A percentile compares a stretch with the other conserved stretches of the same genome.
Conservation (phyloP, 2,797 vertebrate genomes). For the Rhincodon typus region DNA sequence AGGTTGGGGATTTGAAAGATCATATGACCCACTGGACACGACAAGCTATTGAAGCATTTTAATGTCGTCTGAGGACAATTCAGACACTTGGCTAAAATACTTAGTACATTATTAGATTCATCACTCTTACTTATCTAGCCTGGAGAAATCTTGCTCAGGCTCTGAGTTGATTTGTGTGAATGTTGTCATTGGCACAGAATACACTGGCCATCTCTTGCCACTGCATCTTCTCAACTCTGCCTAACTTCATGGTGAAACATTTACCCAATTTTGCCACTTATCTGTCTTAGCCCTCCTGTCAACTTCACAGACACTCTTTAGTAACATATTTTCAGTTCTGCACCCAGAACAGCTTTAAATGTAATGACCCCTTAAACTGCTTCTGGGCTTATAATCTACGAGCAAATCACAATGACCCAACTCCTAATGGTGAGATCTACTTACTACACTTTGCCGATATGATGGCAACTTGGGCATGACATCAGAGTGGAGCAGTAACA, state of each 20-base stretch:
- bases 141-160: background rate
- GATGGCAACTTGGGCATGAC: background rate
- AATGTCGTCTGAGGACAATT: background rate
- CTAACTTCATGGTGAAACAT: background rate
- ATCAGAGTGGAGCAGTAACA: too few relatives aligned
- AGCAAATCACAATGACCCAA: background rate
- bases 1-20: background rate
- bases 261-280: background rate
- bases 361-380: background rate
- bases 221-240: background rate
- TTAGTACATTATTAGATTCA: background rate
- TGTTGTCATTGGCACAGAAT: background rate
- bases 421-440: background rate
- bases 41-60: background rate
- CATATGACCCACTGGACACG: background rate
- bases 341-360: background rate
- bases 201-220: too few relatives aligned
- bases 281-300: background rate
- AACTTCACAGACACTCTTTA: background rate
- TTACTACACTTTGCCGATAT: background rate
- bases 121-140: background rate
- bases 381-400: background rate
- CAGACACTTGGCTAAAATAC: background rate
- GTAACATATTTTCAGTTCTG: background rate
- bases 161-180: background rate